Conservation (phyloP, 1,140 invertebrate genomes). For the Drosophila melanogaster region DNA sequence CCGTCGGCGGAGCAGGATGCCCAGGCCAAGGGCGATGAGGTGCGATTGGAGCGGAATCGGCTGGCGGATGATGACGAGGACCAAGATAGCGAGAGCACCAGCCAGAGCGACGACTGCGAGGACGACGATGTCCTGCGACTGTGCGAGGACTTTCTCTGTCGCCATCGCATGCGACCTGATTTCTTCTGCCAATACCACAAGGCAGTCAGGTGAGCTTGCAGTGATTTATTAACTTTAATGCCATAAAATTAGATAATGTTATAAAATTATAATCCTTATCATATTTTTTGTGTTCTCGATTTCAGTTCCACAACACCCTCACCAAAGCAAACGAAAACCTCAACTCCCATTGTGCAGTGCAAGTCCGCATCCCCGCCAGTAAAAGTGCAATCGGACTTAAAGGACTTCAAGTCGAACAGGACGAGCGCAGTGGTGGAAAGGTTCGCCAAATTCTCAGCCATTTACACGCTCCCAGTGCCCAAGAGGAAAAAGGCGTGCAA, state of each 20-base stretch:
- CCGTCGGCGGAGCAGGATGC: constrained; percentile 26
- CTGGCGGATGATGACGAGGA: background rate
- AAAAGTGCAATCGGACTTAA: constrained; percentile 13
- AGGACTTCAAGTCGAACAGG: constrained; percentile 29
- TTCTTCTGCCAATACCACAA: constrained; percentile 87
- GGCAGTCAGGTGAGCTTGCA: constrained; percentile 70
- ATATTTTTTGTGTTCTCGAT: no score
- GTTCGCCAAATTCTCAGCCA: constrained; percentile 77
- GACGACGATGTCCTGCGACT: constrained; percentile 85
- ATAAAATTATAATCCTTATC: no score
- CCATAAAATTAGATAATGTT: no score
- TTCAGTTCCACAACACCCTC: constrained; percentile 56
- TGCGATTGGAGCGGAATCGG: background rate
- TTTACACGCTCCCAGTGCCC: constrained; percentile 77
- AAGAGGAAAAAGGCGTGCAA: constrained; percentile 68
- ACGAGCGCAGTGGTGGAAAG: constrained; percentile 55
- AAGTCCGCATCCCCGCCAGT: background rate
- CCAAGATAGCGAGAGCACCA: constrained; percentile 38
- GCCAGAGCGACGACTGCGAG: constrained; percentile 50
- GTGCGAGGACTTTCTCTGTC: constrained; percentile 87
- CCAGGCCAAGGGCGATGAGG: background rate
- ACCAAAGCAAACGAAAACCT: constrained; percentile 62
- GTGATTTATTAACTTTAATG: background rate
- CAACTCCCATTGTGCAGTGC: constrained; percentile 22
- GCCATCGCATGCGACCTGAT: constrained; percentile 88